Evolutionary conservation across 2,797 vertebrate species (phyloP).

Genomic region (Enteromius viviparus): DNA sequence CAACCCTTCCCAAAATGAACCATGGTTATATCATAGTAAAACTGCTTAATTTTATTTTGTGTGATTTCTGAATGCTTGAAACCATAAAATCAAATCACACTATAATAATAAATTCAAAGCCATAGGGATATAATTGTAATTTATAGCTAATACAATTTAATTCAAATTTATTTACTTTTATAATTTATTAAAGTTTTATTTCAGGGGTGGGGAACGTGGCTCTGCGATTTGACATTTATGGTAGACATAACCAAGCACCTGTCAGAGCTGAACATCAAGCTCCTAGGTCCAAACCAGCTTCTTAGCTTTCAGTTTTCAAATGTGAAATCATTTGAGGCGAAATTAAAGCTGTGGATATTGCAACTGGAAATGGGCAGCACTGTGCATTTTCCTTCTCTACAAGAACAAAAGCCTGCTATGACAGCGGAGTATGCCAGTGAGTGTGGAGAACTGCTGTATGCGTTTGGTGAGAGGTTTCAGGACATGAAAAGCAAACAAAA

Average conservation of each 20-base stretch:
- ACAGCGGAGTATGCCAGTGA: constrained; percentile 41
- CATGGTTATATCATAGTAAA: no score
- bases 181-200: no score
- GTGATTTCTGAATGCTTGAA: no score
- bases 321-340: constrained; percentile 56
- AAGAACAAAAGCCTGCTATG: constrained; percentile 20
- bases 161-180: no score
- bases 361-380: constrained; percentile 49
- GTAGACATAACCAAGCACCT: constrained; percentile 49
- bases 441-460: constrained; percentile 9
- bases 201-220: constrained; percentile 25
- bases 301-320: constrained; percentile 55
- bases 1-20: no score
- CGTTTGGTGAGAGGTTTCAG: constrained; percentile 42
- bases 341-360: constrained; percentile 59
- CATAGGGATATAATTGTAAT: no score
- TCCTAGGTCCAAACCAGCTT: not conserved
- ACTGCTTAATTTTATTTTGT: no score
- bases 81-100: no score
- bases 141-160: no score
- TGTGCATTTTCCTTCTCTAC: not conserved
- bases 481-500: constrained; percentile 46
- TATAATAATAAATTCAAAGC: no score
- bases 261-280: not conserved
- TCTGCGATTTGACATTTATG: constrained; percentile 54